These are phyloP conservation scores for Lasioglossum lativentre DNA, from an alignment of 2,888 invertebrate species.

Conservation along the genomic window DNA sequence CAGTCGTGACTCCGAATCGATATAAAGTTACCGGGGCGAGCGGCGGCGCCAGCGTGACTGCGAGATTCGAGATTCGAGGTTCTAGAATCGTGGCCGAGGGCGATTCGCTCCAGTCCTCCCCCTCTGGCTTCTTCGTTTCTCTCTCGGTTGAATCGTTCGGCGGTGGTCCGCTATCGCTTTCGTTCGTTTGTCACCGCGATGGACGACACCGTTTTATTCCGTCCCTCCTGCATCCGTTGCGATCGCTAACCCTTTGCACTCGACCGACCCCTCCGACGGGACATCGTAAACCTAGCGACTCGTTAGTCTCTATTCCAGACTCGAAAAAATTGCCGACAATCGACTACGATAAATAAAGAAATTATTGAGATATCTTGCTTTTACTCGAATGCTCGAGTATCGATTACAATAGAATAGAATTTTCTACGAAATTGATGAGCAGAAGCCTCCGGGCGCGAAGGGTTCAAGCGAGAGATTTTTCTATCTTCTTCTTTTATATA, in stretches of 20 bases:
- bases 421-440: not conserved
- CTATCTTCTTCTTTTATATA: too few species aligned
- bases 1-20: slow-evolving; percentile 61
- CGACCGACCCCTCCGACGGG: too few species aligned
- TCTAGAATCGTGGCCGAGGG: not conserved
- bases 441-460: too few species aligned
- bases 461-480: too few species aligned
- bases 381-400: too few species aligned
- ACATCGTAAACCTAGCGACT: not conserved
- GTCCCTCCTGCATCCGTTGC: not conserved
- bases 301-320: not conserved
- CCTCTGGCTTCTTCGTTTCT: not conserved
- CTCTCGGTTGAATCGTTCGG: not conserved
- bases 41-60: slow-evolving; percentile 75
- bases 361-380: too few species aligned
- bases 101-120: not conserved
- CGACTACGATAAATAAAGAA: too few species aligned
- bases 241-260: not conserved
- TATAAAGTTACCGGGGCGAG: slow-evolving; percentile 76
- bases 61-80: slow-evolving; percentile 36
- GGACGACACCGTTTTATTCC: not conserved
- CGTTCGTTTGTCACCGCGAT: not conserved
- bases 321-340: not conserved
- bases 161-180: not conserved
- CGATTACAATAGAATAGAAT: not conserved